Conservation (phyloP, 2,888 invertebrate genomes). For the Sinhomidia bicolor region DNA sequence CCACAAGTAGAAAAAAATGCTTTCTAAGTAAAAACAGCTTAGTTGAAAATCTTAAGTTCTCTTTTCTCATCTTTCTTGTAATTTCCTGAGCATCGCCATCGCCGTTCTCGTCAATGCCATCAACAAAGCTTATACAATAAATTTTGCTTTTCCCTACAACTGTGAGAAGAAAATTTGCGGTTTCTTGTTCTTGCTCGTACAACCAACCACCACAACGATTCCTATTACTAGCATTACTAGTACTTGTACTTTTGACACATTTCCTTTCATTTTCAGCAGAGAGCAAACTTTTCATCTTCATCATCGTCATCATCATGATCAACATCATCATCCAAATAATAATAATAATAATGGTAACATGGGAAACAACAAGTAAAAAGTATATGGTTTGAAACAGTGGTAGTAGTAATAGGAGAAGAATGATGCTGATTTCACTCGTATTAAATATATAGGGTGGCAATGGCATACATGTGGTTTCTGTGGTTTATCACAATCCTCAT, state of each 20-base stretch:
- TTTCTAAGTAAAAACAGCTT: slow-evolving; percentile 38
- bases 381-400: neutral
- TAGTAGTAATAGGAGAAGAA: neutral
- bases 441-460: slow-evolving; percentile 32
- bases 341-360: neutral
- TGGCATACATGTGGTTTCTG: slow-evolving; percentile 66
- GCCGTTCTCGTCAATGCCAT: neutral
- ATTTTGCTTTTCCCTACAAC: slow-evolving; percentile 26
- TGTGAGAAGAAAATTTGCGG: slow-evolving; percentile 64
- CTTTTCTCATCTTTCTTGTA: slow-evolving; percentile 51
- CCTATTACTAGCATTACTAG: neutral
- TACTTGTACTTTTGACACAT: slow-evolving; percentile 49
- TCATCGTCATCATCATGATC: slow-evolving; percentile 13
- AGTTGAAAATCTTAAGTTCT: slow-evolving; percentile 29
- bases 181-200: slow-evolving; percentile 47
- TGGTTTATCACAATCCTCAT: slow-evolving; percentile 67
- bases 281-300: slow-evolving; percentile 38
- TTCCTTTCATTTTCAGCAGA: slow-evolving; percentile 44
- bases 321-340: slow-evolving; percentile 7
- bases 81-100: slow-evolving; percentile 29
- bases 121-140: slow-evolving; percentile 48
- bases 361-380: slow-evolving; percentile 23
- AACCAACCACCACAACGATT: neutral
- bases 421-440: slow-evolving; percentile 7
- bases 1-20: neutral